phyloP scores from a whole-genome alignment of 2,797 vertebrate genomes.

The Heteromormyrus szaboi region DNA sequence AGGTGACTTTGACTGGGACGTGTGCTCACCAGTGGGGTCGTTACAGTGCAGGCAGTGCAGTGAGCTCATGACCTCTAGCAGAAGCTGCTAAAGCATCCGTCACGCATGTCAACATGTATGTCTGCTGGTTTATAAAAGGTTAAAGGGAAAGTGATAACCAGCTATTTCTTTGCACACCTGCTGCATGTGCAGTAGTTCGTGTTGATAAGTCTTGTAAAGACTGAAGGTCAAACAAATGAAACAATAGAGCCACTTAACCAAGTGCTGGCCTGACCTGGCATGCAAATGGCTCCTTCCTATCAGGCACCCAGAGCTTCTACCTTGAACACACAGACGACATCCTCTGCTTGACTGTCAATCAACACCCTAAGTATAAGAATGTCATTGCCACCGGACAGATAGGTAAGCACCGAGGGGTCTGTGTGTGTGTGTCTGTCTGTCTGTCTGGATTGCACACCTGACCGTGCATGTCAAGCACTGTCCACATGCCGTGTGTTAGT shows the following conservation, averaged over 20 bases:
- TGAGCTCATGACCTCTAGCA: not conserved
- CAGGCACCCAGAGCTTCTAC: conserved; percentile 95
- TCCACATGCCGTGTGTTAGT: not conserved
- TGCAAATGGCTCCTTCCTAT: conserved; percentile 18
- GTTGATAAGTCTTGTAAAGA: not conserved
- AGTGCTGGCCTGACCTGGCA: not conserved
- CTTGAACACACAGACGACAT: conserved; percentile 95
- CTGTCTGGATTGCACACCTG: not conserved
- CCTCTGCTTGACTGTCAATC: conserved; percentile 92
- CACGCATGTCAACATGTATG: not conserved
- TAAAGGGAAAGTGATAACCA: not conserved
- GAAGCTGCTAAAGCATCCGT: not conserved
- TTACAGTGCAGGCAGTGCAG: not conserved
- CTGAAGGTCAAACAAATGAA: not conserved
- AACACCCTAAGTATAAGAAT: conserved; percentile 94
- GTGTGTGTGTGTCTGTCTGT: not conserved
- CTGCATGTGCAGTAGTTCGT: not conserved
- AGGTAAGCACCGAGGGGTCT: conserved; percentile 59
- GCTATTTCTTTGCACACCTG: not conserved
- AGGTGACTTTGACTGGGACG: conserved; percentile 53
- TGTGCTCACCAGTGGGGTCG: not conserved
- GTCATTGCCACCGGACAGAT: conserved; percentile 94
- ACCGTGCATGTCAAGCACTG: not conserved
- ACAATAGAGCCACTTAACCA: not conserved
- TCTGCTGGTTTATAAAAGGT: not conserved